phyloP scores from a whole-genome alignment of 2,888 invertebrate species.

The Sepiola atlantica region DNA sequence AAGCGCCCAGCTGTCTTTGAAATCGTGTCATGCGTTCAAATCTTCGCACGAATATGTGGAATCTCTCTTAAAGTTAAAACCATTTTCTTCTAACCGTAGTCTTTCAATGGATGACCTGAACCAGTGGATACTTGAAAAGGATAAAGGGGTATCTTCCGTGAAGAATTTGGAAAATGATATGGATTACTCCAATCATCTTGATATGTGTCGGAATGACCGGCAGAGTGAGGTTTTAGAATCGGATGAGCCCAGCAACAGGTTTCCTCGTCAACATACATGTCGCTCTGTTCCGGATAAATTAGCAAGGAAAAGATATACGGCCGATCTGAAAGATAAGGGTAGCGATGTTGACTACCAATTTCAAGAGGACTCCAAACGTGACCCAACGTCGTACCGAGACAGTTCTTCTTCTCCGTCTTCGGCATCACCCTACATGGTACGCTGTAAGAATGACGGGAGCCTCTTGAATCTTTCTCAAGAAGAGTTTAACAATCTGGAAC shows the following conservation, averaged over 20 bases:
- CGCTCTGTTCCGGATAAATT: neutral
- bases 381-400: neutral
- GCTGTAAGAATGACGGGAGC: neutral
- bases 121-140: neutral
- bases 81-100: neutral
- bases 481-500: conserved; percentile 42
- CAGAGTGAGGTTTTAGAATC: neutral
- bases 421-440: conserved; percentile 14
- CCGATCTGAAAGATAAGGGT: neutral
- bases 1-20: neutral
- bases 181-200: neutral
- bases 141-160: neutral
- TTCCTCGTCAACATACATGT: neutral
- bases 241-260: neutral
- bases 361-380: neutral
- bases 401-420: conserved; percentile 34
- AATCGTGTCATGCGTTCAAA: neutral
- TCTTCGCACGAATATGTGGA: neutral
- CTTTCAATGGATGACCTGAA: conserved; percentile 35
- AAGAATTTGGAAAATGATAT: neutral
- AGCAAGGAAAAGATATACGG: neutral
- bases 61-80: neutral
- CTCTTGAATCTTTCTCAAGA: conserved; percentile 37
- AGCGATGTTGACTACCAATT: neutral
- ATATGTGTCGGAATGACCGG: neutral